Evolutionary conservation across 2,888 invertebrate genomes (phyloP).

Genomic region (Saturnia japonica): DNA sequence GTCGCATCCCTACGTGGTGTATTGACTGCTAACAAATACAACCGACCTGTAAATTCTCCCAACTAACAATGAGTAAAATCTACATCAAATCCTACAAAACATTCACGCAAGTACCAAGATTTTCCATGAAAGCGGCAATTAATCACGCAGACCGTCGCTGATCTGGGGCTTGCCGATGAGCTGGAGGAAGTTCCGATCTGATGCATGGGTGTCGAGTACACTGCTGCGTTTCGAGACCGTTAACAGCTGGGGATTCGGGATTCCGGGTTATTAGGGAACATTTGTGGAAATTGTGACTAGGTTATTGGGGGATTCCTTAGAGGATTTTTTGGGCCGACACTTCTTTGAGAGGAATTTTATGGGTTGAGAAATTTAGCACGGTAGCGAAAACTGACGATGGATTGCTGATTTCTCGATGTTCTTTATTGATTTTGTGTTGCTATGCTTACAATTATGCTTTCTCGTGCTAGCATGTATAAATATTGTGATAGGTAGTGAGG

Average conservation of each 20-base stretch:
- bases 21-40: no score
- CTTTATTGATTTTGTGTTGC: no score
- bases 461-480: no score
- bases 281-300: neutral
- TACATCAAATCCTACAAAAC: neutral
- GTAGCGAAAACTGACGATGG: no score
- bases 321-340: neutral
- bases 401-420: no score
- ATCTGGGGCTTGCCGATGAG: constrained; percentile 45
- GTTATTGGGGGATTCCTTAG: neutral
- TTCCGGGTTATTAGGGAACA: constrained; percentile 16
- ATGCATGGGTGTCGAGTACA: constrained; percentile 46
- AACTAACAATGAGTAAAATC: neutral
- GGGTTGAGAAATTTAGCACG: no score
- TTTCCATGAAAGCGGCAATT: constrained; percentile 9
- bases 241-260: constrained; percentile 28
- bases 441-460: no score
- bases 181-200: constrained; percentile 50
- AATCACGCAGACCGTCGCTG: constrained; percentile 42
- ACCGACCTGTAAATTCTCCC: no score
- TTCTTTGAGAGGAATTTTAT: neutral
- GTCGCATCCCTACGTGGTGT: no score
- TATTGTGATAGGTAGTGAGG: no score
- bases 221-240: constrained; percentile 38
- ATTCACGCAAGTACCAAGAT: neutral